Conservation (phyloP, 2,113 vertebrate species). For the Tor tambroides region DNA sequence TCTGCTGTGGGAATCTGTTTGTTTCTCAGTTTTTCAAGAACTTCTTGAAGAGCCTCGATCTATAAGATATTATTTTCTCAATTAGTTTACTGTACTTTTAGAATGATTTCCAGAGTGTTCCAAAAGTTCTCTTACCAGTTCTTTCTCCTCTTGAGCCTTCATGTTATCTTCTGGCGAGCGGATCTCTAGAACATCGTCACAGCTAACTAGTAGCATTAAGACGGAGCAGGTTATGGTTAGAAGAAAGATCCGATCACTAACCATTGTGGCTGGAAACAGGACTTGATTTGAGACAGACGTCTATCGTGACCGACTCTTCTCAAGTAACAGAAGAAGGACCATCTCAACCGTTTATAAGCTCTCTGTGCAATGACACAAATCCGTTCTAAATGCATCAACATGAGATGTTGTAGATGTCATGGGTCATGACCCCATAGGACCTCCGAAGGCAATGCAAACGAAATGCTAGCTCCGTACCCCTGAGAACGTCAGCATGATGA, state of each 20-base stretch:
- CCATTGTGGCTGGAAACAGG: conserved; percentile 58
- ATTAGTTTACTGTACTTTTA: background rate
- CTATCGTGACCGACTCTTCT: background rate
- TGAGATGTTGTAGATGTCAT: background rate
- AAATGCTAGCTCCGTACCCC: background rate
- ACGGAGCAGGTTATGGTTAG: conserved; percentile 59
- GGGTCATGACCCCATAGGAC: background rate
- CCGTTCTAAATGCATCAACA: background rate
- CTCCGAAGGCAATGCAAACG: conserved; percentile 9
- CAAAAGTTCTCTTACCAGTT: conserved; percentile 63
- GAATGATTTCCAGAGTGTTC: background rate
- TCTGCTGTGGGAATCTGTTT: conserved; percentile 70
- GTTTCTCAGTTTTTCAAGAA: conserved; percentile 74
- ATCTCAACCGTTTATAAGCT: background rate
- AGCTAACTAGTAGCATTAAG: conserved; percentile 58
- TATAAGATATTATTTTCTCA: conserved; percentile 42
- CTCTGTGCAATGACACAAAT: background rate
- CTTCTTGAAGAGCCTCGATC: conserved; percentile 75
- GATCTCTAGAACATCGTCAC: conserved; percentile 60
- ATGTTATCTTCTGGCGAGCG: conserved; percentile 60
- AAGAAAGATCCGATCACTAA: conserved; percentile 58
- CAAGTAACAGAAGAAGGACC: background rate
- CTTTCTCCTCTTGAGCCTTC: conserved; percentile 68
- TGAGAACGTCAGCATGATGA: conserved; percentile 23
- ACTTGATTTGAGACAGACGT: background rate